phyloP scores from a whole-genome alignment of 2,888 invertebrate species.

The Adineta ricciae region DNA sequence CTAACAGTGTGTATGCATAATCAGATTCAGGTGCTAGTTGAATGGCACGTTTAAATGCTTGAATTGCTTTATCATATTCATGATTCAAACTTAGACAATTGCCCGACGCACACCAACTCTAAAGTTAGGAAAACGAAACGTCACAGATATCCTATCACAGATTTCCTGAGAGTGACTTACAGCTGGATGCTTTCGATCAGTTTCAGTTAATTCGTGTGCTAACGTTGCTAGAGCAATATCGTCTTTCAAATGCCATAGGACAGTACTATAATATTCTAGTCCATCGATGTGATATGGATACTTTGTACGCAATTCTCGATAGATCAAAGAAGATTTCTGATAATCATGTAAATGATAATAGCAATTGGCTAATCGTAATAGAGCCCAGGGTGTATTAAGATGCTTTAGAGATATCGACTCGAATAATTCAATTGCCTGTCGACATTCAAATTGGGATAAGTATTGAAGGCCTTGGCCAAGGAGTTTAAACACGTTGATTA shows the following conservation, averaged over 20 bases:
- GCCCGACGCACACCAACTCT: constrained; percentile 89
- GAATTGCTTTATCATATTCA: constrained; percentile 91
- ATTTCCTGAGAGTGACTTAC: not conserved
- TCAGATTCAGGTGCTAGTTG: constrained; percentile 77
- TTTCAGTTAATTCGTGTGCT: constrained; percentile 50
- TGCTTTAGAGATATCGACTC: constrained; percentile 72
- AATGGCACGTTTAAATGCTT: constrained; percentile 90
- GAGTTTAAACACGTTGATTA: constrained; percentile 68
- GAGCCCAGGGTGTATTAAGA: constrained; percentile 77
- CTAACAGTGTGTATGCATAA: constrained; percentile 88
- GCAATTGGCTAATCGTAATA: constrained; percentile 74
- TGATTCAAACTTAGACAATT: constrained; percentile 94
- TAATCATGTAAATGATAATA: constrained; percentile 85
- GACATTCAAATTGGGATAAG: constrained; percentile 72
- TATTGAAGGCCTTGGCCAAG: constrained; percentile 73
- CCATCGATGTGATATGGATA: constrained; percentile 76
- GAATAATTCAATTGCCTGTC: constrained; percentile 69
- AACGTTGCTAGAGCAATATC: constrained; percentile 62
- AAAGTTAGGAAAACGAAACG: constrained; percentile 41
- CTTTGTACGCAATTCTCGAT: constrained; percentile 64
- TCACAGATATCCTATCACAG: not conserved
- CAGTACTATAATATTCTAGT: constrained; percentile 92
- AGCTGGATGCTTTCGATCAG: constrained; percentile 50
- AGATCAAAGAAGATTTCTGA: constrained; percentile 55
- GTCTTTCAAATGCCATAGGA: constrained; percentile 84